Conservation (phyloP, 2,888 invertebrate genomes). For the Cryptocephalus primarius region DNA sequence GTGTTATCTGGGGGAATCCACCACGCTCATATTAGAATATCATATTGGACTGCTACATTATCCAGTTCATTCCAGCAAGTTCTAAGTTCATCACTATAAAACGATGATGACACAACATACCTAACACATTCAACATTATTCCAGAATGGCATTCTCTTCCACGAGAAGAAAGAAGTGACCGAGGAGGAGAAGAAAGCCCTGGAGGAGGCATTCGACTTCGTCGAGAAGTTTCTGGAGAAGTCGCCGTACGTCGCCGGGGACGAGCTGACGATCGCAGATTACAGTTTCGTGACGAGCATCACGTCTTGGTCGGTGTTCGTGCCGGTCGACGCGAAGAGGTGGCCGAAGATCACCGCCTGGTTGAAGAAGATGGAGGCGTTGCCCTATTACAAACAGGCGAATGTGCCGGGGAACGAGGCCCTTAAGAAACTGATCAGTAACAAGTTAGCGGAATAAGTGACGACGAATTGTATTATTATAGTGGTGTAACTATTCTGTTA, state of each 20-base stretch:
- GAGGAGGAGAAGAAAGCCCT: not conserved
- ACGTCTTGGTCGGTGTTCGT: conserved; percentile 10
- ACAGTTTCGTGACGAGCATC: conserved; percentile 14
- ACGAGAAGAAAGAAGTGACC: conserved; percentile 1
- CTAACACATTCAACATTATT: not conserved
- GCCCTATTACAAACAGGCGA: conserved; percentile 20
- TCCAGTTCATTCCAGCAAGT: too few relatives aligned
- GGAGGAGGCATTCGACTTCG: conserved; percentile 21
- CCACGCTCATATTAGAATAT: too few relatives aligned
- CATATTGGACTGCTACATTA: too few relatives aligned
- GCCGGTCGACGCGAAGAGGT: conserved; percentile 13
- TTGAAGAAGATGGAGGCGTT: conserved; percentile 25
- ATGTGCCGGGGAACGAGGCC: not conserved
- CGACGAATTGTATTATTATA: too few relatives aligned
- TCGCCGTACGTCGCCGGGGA: conserved; percentile 19
- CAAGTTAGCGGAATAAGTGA: too few relatives aligned
- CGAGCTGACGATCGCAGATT: conserved; percentile 18
- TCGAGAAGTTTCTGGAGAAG: conserved; percentile 32
- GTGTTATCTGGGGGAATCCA: too few relatives aligned
- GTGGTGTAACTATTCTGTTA: too few relatives aligned
- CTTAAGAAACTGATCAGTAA: too few relatives aligned
- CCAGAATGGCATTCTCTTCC: conserved; percentile 4
- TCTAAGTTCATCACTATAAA: too few relatives aligned
- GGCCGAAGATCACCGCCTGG: conserved; percentile 25
- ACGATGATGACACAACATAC: too few relatives aligned